Evolutionary conservation across 1,140 invertebrate species (phyloP).

Genomic region (Solenopsis fugax): DNA sequence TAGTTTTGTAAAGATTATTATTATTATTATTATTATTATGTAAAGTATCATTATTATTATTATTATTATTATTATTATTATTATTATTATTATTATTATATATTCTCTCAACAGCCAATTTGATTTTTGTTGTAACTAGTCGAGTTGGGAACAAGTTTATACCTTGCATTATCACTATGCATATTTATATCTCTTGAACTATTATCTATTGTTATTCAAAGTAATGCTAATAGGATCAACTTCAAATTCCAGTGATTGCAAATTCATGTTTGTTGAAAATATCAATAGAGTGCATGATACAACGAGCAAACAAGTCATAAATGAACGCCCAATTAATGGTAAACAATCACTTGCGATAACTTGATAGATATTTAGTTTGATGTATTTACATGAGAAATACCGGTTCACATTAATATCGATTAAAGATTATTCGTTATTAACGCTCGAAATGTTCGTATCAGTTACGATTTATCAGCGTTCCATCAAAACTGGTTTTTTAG

Average conservation of each 20-base stretch:
- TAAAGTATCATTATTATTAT: not conserved
- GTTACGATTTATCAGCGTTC: conserved; percentile 8
- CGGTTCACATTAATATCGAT: conserved; percentile 17
- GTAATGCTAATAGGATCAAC: not conserved
- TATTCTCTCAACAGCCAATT: conserved; percentile 1
- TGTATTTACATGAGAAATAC: not conserved
- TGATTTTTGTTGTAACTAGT: not conserved
- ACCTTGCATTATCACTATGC: not conserved
- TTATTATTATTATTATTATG: conserved; percentile 1
- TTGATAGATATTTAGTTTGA: not conserved
- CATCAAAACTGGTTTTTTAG: not conserved
- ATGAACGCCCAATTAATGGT: not conserved
- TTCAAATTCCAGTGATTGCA: not conserved
- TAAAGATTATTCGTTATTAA: conserved; percentile 2
- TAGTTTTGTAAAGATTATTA: not conserved
- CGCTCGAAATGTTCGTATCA: not conserved
- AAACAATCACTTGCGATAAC: conserved; percentile 20
- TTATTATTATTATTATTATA: not conserved
- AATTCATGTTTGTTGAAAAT: conserved; percentile 6
- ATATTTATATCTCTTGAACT: not conserved
- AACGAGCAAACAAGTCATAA: not conserved
- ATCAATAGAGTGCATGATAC: conserved; percentile 10
- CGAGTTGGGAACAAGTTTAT: not conserved
- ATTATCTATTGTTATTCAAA: conserved; percentile 10
- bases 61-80: not conserved